Conservation (phyloP, 2,113 vertebrate genomes). For the Chlorodrepanis virens region DNA sequence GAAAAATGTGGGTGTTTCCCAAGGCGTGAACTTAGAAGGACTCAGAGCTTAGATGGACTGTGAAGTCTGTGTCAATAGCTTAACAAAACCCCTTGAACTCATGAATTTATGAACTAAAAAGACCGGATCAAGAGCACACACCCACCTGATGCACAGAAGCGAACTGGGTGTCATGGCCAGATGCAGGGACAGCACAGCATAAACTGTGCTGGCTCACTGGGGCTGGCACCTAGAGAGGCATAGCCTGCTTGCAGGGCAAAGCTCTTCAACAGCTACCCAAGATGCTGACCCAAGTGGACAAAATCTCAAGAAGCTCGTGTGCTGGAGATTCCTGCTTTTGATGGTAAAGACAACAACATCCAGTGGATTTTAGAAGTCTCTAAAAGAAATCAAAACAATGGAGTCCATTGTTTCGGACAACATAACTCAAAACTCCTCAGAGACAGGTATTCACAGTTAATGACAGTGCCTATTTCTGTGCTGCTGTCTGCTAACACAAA, state of each 20-base stretch:
- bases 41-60: not conserved
- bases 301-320: not conserved
- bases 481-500: not conserved
- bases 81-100: not conserved
- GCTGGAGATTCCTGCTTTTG: not conserved
- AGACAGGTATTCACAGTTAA: not conserved
- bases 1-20: not conserved
- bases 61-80: not conserved
- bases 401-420: not conserved
- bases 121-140: not conserved
- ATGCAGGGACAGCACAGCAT: not conserved
- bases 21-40: not conserved
- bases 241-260: not conserved
- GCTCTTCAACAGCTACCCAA: not conserved
- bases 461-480: not conserved
- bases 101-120: not conserved
- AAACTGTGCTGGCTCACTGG: not conserved
- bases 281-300: not conserved
- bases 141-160: rapidly evolving
- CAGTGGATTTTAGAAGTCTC: not conserved
- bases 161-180: not conserved
- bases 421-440: not conserved
- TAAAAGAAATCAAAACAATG: not conserved
- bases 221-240: not conserved
- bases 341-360: not conserved